Percentiles rank a stretch among this genome's conserved stretches.
Conservation (phyloP, 2,113 vertebrate genomes). For the Arizona elegans region DNA sequence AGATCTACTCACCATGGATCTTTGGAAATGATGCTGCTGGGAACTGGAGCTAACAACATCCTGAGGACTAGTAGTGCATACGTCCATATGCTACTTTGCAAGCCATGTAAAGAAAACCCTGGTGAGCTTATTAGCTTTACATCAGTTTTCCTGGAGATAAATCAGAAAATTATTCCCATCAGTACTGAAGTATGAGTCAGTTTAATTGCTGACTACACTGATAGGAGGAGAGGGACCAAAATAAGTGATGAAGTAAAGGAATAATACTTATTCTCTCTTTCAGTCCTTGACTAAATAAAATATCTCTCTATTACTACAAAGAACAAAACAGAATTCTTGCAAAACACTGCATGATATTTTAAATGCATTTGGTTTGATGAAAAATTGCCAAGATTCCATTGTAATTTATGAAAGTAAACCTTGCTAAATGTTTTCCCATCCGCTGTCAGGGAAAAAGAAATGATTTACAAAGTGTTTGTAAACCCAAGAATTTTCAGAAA, state of each 20-base stretch:
- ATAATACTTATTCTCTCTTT: not conserved
- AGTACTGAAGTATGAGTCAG: conserved; percentile 10
- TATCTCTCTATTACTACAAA: conserved; percentile 16
- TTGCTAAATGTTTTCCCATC: conserved; percentile 55
- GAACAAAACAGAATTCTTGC: conserved; percentile 24
- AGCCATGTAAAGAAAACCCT: not conserved
- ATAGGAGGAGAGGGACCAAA: conserved; percentile 22
- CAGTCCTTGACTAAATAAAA: conserved; percentile 31
- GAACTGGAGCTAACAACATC: not conserved
- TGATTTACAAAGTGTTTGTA: conserved; percentile 87
- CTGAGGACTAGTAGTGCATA: not conserved
- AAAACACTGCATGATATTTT: conserved; percentile 50
- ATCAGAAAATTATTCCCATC: conserved; percentile 24
- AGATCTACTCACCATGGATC: not conserved
- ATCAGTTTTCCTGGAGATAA: not conserved
- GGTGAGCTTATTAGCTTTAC: not conserved
- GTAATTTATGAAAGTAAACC: conserved; percentile 64
- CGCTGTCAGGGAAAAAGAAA: conserved; percentile 37
- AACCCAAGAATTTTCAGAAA: conserved; percentile 72
- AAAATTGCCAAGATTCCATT: conserved; percentile 56
- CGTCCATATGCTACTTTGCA: not conserved
- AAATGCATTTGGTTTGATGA: conserved; percentile 51
- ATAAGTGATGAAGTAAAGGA: conserved; percentile 18
- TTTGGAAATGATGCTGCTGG: not conserved
- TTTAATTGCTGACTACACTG: conserved; percentile 36